Evolutionary conservation across 1,140 invertebrate genomes (phyloP).

Genomic region (Cyclina sinensis): DNA sequence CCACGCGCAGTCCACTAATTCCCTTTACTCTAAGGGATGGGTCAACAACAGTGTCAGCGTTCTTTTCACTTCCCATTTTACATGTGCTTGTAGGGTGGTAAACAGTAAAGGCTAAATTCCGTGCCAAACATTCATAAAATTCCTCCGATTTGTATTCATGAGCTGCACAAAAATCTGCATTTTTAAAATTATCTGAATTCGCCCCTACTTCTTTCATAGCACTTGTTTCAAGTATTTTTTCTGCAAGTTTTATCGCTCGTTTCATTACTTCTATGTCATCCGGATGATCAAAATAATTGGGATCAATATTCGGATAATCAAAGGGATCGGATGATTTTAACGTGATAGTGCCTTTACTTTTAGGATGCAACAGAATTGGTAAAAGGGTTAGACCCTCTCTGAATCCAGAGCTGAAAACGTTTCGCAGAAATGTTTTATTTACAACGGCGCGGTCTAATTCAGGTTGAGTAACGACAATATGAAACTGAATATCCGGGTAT

Average conservation of each 20-base stretch:
- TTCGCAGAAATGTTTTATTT: neutral
- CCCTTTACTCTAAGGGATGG: conserved; percentile 88
- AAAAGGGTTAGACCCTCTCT: neutral
- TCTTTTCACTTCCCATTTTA: conserved; percentile 96
- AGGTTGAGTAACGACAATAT: neutral
- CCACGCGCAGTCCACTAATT: conserved; percentile 70
- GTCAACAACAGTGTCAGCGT: conserved; percentile 95
- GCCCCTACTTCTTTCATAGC: conserved; percentile 67
- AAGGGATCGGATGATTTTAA: conserved; percentile 90
- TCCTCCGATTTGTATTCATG: conserved; percentile 75
- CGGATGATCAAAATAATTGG: conserved; percentile 85
- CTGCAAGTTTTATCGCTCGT: conserved; percentile 68
- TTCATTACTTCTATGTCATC: conserved; percentile 72
- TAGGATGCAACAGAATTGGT: conserved; percentile 71
- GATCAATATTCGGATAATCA: conserved; percentile 93
- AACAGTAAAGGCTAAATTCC: conserved; percentile 88
- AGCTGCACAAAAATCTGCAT: conserved; percentile 50
- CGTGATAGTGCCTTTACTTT: conserved; percentile 76
- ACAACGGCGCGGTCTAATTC: neutral
- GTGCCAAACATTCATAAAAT: conserved; percentile 82
- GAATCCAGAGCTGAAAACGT: neutral
- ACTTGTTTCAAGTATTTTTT: conserved; percentile 55
- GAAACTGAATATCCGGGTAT: conserved; percentile 57
- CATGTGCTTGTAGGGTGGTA: conserved; percentile 96
- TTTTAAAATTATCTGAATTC: conserved; percentile 32